Base-by-base conservation (phyloP, 2,888 invertebrate species). In the Spialia ferax region DNA sequence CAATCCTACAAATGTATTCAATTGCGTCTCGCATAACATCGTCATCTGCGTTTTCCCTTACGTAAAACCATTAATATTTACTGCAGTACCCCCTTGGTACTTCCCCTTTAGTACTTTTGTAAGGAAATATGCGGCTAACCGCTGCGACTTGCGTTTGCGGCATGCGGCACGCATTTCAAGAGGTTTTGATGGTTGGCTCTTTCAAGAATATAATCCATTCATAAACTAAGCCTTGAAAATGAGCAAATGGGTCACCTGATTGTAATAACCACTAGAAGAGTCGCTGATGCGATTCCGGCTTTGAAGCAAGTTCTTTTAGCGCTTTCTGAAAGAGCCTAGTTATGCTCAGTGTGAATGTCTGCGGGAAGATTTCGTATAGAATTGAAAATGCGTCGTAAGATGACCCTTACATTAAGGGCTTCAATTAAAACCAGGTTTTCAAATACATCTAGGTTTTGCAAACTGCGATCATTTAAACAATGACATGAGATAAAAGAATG, bases 1-100 rank as follows among this genome's bases (percentile, higher is more conserved):
- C 60, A 60, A 66, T 60, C 42, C 54, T 60, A 54, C 60, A 66
- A 66, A 66, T 66, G 66, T 66, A 66, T 66, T 66, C 54, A 60
- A 54, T 60, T 54, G 52, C 65, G 48, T 23, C 23, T 18, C 57
- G 32, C 18, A 45, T 66, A 66, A 66, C 59, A 52, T 59, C 35
- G 52, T 60, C 60, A 60, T 66, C 60, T 60, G 60, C 45, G 42
- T 38, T 54, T 54, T 60, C 60, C 60, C 54, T 56, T 63, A 60
- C 65, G 57, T 42, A n/a, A n/a, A 50, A 54, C 60, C 66, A 66
- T 60, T 66, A 65, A 57, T 65, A 66, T 60, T 60, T 60, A 66
- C 66, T 66, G 60, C 54, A 42, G 52, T 29, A n/a, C 29, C 66
- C 66, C 66, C 54, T 54, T 50, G 32, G 32, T 54, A 13, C n/a